Evolutionary conservation across 2,113 vertebrate species (phyloP), one percentile per base, ranked within the genome.

Genomic region (Fulmarus glacialis): DNA sequence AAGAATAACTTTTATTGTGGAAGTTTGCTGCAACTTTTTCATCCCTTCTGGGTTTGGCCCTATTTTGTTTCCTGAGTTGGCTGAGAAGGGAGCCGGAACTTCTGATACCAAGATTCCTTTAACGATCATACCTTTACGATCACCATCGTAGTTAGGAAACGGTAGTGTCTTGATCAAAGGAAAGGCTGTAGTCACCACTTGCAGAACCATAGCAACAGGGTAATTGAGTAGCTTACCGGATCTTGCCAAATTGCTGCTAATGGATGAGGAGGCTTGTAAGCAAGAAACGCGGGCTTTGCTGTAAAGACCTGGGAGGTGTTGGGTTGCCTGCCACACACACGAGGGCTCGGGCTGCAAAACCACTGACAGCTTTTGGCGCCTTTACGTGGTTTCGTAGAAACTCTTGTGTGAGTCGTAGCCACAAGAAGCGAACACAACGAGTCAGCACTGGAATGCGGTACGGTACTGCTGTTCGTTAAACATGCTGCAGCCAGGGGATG

Each of bases 281-380:
- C 53, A 58, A 92, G 72, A 74, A 72, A 53, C 3, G 2, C 11
- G 9, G 67, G 43, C 58, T 87, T 68, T 40, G 8, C 83, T 88
- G 26, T 60, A 53, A 68, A 89, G 87, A 40, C 71, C 29, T 9
- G 23, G 58, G 79, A 84, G 53, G 71, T 83, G 86, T 50, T 93
- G 77, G 64, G 60, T 72, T 96, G 67, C 82, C 89, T 90, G 79
- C 64, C 71, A 45, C 78, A 75, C 68, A 15, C 82, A 40, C 73
- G 11, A 45, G 83, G 77, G 50, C 42, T 92, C 43, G 42, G 63
- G 52, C 86, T 95, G 82, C 62, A 93, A 77, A 95, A 82, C 62
- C 80, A 60, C 80, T 52, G 84, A 71, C 52, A 53, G 93, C 70
- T 95, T 96, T 87, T 91, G 93, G 94, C 55, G 7, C 73, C 70